A percentile compares a stretch with the other conserved stretches of the same genome.
Evolutionary conservation across 2,113 vertebrate genomes (phyloP).

Genomic region (Xiphorhynchus elegans): DNA sequence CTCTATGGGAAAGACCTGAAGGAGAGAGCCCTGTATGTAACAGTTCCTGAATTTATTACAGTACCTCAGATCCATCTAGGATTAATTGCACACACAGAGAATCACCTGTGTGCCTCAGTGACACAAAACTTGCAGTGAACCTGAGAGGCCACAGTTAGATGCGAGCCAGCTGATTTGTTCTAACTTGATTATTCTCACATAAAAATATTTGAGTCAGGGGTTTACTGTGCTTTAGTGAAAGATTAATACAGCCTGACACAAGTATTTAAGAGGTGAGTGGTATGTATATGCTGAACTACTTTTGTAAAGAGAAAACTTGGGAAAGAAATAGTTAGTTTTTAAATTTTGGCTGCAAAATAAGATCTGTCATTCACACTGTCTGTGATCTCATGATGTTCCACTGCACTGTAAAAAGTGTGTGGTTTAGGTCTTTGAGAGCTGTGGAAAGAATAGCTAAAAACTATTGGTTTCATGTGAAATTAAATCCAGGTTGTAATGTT

Average conservation of each 20-base stretch:
- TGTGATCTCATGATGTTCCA: background rate
- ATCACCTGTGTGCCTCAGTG: background rate
- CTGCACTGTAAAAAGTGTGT: background rate
- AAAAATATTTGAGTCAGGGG: background rate
- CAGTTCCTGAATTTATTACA: background rate
- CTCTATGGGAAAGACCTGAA: background rate
- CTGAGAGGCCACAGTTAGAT: background rate
- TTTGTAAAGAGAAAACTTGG: background rate
- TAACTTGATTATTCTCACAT: background rate
- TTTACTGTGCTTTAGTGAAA: background rate
- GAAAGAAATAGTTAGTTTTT: background rate
- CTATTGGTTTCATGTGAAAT: background rate
- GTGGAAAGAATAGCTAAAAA: background rate
- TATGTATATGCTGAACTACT: background rate
- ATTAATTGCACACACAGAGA: background rate
- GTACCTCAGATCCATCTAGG: background rate
- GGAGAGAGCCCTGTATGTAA: slow-evolving; percentile 70
- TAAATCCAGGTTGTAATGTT: background rate
- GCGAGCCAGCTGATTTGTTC: background rate
- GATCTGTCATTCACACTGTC: background rate
- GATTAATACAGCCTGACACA: background rate
- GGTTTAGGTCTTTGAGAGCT: background rate
- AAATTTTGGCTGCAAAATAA: background rate
- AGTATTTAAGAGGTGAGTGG: background rate
- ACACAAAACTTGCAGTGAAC: background rate